Conservation (phyloP, 2,888 invertebrate species). For the Pocota personata region DNA sequence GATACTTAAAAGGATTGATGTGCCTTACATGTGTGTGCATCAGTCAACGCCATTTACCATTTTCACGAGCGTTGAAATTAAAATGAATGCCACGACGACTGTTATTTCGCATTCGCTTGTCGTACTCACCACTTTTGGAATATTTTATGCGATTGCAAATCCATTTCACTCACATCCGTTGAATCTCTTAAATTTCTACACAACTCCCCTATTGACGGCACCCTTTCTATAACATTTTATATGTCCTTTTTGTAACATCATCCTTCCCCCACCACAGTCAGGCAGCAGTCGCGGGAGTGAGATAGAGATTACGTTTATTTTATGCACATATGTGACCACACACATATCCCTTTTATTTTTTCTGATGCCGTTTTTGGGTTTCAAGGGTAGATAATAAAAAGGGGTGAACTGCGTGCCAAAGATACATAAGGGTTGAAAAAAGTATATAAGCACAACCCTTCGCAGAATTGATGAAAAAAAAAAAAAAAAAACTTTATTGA, state of each 20-base stretch:
- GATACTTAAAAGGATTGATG: constrained; percentile 68
- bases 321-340: constrained; percentile 62
- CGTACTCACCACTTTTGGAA: neutral
- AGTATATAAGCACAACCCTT: constrained; percentile 28
- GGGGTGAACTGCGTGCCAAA: constrained; percentile 49
- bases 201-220: constrained; percentile 18
- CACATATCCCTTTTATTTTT: constrained; percentile 12
- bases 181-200: constrained; percentile 3
- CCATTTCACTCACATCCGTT: constrained; percentile 28
- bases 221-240: constrained; percentile 23
- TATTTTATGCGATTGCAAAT: constrained; percentile 55
- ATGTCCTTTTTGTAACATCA: neutral
- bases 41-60: constrained; percentile 9
- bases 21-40: constrained; percentile 55
- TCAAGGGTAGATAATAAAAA: constrained; percentile 59
- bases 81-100: constrained; percentile 51
- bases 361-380: constrained; percentile 24
- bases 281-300: neutral
- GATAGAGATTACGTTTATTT: constrained; percentile 41
- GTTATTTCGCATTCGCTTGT: constrained; percentile 6
- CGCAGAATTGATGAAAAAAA: neutral
- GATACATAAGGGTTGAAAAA: constrained; percentile 17
- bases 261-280: neutral
- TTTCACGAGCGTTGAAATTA: constrained; percentile 30
- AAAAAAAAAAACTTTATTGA: constrained; percentile 2